Percentiles rank a stretch among this genome's conserved stretches.
Evolutionary conservation across 2,888 invertebrate genomes (phyloP).

Genomic region (Ennomos quercinarius): DNA sequence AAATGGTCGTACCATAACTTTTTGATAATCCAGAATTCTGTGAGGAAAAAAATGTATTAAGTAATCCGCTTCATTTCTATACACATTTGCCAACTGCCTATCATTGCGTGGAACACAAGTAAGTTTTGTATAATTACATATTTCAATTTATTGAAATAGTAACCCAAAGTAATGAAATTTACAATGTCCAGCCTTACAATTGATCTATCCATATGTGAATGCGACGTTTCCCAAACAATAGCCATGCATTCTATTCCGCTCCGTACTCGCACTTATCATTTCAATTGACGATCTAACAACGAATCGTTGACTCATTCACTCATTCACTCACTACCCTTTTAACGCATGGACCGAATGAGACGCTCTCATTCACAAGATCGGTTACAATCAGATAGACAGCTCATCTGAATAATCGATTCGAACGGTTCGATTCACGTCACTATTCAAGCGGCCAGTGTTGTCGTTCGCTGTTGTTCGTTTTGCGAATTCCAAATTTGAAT

Average conservation of each 20-base stretch:
- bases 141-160: conserved; percentile 15
- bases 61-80: no score
- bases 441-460: conserved; percentile 64
- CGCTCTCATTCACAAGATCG: conserved; percentile 51
- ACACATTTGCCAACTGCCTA: no score
- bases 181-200: conserved; percentile 14
- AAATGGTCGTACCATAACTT: no score
- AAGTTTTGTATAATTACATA: neutral
- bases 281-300: conserved; percentile 18
- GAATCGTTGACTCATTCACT: conserved; percentile 25
- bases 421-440: conserved; percentile 60
- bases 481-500: conserved; percentile 67
- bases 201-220: conserved; percentile 17
- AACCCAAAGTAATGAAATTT: conserved; percentile 13
- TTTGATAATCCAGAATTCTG: no score
- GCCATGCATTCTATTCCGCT: conserved; percentile 16
- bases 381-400: conserved; percentile 67
- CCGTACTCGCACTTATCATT: conserved; percentile 19
- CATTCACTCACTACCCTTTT: conserved; percentile 27
- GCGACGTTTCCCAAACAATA: conserved; percentile 22
- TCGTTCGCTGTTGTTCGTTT: conserved; percentile 55
- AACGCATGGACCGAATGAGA: conserved; percentile 46
- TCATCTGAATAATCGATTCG: conserved; percentile 73
- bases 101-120: no score
- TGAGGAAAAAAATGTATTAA: no score